Conservation (phyloP, 2,113 vertebrate species). For the Corydoras sp. region DNA sequence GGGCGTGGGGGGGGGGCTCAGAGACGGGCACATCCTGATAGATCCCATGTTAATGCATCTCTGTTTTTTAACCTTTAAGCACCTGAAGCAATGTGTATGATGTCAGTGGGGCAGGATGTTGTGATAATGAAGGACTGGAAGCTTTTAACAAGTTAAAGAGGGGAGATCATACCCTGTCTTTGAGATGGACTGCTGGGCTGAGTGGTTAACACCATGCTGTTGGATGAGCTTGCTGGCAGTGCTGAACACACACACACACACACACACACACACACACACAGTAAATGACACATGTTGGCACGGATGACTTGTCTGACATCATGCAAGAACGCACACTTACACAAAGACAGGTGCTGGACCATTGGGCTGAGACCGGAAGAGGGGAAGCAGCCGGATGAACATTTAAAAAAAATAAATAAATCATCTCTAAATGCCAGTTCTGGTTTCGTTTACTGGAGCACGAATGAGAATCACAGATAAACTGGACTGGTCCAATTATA, state of each 20-base stretch:
- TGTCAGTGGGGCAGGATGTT: no score
- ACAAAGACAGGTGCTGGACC: constrained; percentile 34
- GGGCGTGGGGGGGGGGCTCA: no score
- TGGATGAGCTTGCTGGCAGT: not conserved
- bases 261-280: constrained; percentile 20
- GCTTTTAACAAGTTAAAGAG: not conserved
- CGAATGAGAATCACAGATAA: no score
- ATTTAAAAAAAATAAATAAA: no score
- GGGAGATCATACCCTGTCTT: not conserved
- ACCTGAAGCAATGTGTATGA: no score
- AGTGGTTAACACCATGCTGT: constrained; percentile 1
- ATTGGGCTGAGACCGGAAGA: constrained; percentile 26
- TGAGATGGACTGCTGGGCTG: constrained; percentile 13
- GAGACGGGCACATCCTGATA: no score
- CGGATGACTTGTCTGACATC: constrained; percentile 32
- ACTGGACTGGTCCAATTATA: no score
- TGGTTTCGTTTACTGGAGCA: no score
- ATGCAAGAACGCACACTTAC: constrained; percentile 30
- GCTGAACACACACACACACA: constrained; percentile 32
- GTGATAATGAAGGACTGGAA: no score
- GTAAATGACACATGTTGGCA: constrained; percentile 34
- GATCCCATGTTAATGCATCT: no score
- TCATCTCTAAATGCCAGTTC: no score
- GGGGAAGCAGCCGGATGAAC: constrained; percentile 6
- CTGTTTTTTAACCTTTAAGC: no score